Conservation (phyloP, 2,113 vertebrate genomes). For the Romanogobio albipinnatus region DNA sequence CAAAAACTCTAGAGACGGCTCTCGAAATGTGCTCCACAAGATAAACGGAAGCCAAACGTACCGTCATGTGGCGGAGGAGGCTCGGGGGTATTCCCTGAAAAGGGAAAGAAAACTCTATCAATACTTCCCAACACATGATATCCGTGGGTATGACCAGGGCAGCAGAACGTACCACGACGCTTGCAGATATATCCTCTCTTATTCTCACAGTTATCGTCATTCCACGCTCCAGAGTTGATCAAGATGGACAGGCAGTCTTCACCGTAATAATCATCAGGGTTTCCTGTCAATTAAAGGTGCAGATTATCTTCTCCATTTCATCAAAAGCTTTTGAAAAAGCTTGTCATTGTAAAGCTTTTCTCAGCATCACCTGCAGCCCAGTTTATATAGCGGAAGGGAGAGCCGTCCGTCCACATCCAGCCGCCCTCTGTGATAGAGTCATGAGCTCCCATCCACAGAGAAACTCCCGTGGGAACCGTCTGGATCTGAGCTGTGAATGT, state of each 20-base stretch:
- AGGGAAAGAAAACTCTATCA: background rate
- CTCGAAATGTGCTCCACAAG: background rate
- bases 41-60: conserved; percentile 48
- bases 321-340: no score
- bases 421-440: conserved; percentile 76
- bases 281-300: conserved; percentile 60
- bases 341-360: no score
- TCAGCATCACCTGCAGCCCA: conserved; percentile 77
- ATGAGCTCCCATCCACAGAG: conserved; percentile 80
- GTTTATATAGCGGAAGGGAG: conserved; percentile 76
- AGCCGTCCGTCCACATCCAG: conserved; percentile 76
- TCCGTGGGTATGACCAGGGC: background rate
- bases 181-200: conserved; percentile 79
- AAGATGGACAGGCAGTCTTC: conserved; percentile 77
- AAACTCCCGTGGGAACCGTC: conserved; percentile 68
- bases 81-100: conserved; percentile 70
- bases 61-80: conserved; percentile 79
- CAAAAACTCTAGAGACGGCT: background rate
- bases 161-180: conserved; percentile 65
- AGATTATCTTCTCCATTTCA: background rate
- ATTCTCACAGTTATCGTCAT: conserved; percentile 75
- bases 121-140: background rate
- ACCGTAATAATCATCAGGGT: conserved; percentile 72
- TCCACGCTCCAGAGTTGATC: conserved; percentile 75
- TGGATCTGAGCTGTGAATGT: conserved; percentile 66